A percentile compares a stretch with the other conserved stretches of the same genome.
Evolutionary conservation across 1,140 invertebrate species (phyloP).

Genomic region (Liolophura sinensis): DNA sequence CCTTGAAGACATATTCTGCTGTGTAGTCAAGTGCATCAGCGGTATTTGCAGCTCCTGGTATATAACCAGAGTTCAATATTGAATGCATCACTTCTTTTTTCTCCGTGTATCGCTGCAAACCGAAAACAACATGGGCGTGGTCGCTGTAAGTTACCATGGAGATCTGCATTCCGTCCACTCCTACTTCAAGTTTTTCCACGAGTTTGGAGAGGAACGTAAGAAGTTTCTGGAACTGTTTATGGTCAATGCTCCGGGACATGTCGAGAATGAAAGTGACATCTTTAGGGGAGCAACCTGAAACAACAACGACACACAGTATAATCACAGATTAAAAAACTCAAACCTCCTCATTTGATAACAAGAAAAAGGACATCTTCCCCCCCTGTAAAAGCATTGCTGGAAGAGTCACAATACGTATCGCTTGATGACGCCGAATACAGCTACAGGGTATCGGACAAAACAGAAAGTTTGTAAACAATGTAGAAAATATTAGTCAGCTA

Average conservation of each 20-base stretch:
- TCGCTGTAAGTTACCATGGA: constrained; percentile 42
- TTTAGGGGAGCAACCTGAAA: constrained; percentile 38
- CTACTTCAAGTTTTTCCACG: constrained; percentile 34
- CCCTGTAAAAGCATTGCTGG: too few relatives aligned
- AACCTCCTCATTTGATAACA: too few relatives aligned
- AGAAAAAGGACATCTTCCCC: too few relatives aligned
- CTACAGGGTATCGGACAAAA: too few relatives aligned
- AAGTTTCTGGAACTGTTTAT: constrained; percentile 36
- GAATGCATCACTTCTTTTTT: constrained; percentile 22
- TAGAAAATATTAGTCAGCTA: too few relatives aligned
- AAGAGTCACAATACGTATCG: too few relatives aligned
- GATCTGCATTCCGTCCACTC: constrained; percentile 32
- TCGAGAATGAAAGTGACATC: constrained; percentile 48
- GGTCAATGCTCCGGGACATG: constrained; percentile 41
- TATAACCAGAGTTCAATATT: constrained; percentile 45
- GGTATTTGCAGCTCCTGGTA: constrained; percentile 47
- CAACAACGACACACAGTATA: too few relatives aligned
- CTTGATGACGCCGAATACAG: too few relatives aligned
- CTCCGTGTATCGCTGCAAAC: constrained; percentile 33
- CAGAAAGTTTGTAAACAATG: too few relatives aligned
- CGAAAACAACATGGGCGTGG: constrained; percentile 38
- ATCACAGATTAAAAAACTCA: too few relatives aligned
- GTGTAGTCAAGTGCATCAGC: constrained; percentile 33
- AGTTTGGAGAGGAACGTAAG: constrained; percentile 30
- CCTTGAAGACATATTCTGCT: constrained; percentile 25